Percentiles rank a stretch among this genome's conserved stretches.
These are phyloP conservation scores for Psix sp. DNA, from an alignment of 1,140 invertebrate genomes.

Conservation along the genomic window DNA sequence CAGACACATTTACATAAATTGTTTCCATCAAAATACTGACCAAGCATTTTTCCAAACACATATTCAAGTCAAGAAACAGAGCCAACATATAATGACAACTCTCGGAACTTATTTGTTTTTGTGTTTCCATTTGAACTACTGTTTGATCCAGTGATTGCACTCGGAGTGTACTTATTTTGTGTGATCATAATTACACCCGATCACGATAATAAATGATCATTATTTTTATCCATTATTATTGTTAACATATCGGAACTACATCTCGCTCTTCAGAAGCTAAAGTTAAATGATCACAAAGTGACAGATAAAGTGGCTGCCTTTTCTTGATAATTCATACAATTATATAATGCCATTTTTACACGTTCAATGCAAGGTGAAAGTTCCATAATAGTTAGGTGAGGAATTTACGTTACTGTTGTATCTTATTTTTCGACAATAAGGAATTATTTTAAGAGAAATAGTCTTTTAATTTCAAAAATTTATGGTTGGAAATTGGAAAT, in stretches of 20 bases:
- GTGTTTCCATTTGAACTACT: slow-evolving; percentile 7
- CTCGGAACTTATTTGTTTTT: slow-evolving; percentile 7
- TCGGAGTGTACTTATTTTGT: slow-evolving; percentile 8
- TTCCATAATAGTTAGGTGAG: slow-evolving; percentile 25
- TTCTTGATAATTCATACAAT: slow-evolving; percentile 34
- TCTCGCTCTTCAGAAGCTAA: slow-evolving; percentile 5
- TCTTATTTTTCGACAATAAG: background rate
- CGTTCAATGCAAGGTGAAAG: slow-evolving; percentile 43
- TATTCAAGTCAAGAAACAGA: too few relatives aligned
- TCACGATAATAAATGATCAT: slow-evolving; percentile 20
- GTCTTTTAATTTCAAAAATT: too few relatives aligned
- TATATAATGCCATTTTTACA: slow-evolving; percentile 45
- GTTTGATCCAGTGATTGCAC: slow-evolving; percentile 5
- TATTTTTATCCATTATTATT: slow-evolving; percentile 8
- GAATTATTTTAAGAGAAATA: too few relatives aligned
- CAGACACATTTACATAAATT: too few relatives aligned
- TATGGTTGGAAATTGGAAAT: too few relatives aligned
- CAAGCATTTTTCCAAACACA: too few relatives aligned
- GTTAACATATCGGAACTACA: too few relatives aligned
- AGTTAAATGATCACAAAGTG: slow-evolving; percentile 13
- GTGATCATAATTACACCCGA: slow-evolving; percentile 17
- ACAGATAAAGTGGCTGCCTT: slow-evolving; percentile 27
- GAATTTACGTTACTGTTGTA: slow-evolving; percentile 27
- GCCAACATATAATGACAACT: slow-evolving; percentile 4
- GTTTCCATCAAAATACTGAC: too few relatives aligned